Base-by-base conservation (phyloP, 2,113 vertebrate species). In the Tretioscincus oriximinensis region DNA sequence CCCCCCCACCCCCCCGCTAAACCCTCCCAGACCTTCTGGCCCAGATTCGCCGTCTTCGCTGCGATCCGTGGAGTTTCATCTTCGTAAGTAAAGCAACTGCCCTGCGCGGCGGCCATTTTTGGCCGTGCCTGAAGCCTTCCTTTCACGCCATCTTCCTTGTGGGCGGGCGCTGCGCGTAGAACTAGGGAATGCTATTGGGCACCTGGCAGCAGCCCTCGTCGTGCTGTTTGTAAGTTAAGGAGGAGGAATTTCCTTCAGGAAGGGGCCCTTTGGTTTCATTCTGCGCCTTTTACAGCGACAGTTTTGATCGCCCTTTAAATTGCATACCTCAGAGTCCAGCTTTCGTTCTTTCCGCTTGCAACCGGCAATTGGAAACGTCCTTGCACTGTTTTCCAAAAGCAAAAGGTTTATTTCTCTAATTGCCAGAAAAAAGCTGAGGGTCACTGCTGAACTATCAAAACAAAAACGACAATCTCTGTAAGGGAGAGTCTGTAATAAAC, bases 31-130 rank as follows among this genome's bases (percentile, higher is more conserved):
- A 0, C 58, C 83, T 41, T 86, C 22, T 29, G 24, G 77, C 81
- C 41, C 74, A 58, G 5, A 22, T 76, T 10, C 70, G 22, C 10
- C 69, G n/a, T 45, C 2, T 41, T 63, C 9, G 0, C 51, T 1
- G 0, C 1, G n/a, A 1, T 1, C 0, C 61, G 0, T 1, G 7
- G 88, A 60, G 0, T 0, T 8, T 0, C 0, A 0, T 2, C 26
- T 72, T 3, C 16, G 49, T 49, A 11, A 1, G 31, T 73, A 29
- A 14, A n/a, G 54, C 24, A 29, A 76, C 80, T 28, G 28, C 7
- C 14, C 5, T 41, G 31, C 61, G 4, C 3, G 61, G 35, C 2
- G 29, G 24, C 84, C 84, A 88, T 84, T 51, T 82, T 45, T 58
- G 20, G 12, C 20, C 5, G 24, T 21, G 29, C 1, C 1, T 24